A percentile compares a stretch with the other conserved stretches of the same genome.
Evolutionary conservation across 2,797 vertebrate genomes (phyloP).

Genomic region (Lemur catta): DNA sequence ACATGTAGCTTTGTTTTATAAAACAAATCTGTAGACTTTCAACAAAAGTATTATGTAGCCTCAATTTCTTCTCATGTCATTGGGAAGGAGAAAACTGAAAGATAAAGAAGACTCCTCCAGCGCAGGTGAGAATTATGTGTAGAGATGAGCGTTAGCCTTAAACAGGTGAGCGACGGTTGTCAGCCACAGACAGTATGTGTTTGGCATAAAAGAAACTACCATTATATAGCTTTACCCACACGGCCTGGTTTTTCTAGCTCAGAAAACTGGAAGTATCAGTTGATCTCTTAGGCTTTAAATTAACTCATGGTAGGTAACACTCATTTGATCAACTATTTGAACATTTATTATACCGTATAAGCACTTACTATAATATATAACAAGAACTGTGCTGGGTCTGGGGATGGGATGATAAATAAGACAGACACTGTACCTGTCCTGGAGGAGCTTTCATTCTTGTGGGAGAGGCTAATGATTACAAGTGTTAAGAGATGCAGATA

Average conservation of each 20-base stretch:
- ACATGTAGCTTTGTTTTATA: neutral
- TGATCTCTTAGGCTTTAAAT: neutral
- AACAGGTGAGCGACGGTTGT: neutral
- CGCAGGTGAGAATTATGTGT: neutral
- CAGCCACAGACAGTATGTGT: neutral
- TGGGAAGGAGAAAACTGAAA: constrained; percentile 28
- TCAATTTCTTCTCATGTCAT: neutral
- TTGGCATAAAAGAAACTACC: neutral
- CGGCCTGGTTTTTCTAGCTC: neutral
- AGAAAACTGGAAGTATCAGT: neutral
- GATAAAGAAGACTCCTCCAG: neutral
- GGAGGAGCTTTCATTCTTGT: neutral
- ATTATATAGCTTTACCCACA: neutral
- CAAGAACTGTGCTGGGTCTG: neutral
- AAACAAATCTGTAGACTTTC: neutral
- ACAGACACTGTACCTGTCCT: neutral
- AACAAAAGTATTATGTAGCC: neutral
- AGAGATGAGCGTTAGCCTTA: neutral
- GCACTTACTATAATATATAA: neutral
- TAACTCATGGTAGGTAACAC: neutral
- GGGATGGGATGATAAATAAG: neutral
- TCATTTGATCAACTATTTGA: neutral
- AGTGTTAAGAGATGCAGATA: neutral
- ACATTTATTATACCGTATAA: neutral
- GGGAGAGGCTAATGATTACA: neutral